A percentile compares a stretch with the other conserved stretches of the same genome.
Evolutionary conservation across 2,797 vertebrate genomes (phyloP).

Genomic region (Rhinogobio ventralis): DNA sequence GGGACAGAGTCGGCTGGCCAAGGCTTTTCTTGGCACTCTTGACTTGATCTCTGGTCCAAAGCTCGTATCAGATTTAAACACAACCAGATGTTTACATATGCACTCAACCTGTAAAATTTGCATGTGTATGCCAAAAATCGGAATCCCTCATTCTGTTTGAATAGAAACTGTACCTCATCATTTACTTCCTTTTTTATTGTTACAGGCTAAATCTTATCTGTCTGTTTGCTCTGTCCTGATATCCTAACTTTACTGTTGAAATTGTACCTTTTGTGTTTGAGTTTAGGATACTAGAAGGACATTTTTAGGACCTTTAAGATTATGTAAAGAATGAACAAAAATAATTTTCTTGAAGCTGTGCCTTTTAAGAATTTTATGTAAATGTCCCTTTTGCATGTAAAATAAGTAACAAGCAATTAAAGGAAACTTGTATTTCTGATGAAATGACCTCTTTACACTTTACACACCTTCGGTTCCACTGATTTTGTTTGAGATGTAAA

Average conservation of each 20-base stretch:
- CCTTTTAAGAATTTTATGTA: neutral
- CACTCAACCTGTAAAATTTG: conserved; percentile 40
- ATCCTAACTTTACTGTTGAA: neutral
- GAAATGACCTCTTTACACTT: neutral
- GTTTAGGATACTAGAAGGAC: neutral
- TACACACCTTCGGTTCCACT: neutral
- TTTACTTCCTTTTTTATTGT: conserved; percentile 12
- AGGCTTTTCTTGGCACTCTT: conserved; percentile 46
- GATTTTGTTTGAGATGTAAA: neutral
- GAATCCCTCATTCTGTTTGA: conserved; percentile 24
- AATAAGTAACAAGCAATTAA: neutral
- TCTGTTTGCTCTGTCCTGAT: neutral
- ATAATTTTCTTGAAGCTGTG: neutral
- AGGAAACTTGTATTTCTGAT: neutral
- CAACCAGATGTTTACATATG: conserved; percentile 60
- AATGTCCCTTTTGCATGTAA: neutral
- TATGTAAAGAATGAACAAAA: neutral
- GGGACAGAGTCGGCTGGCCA: conserved; percentile 21
- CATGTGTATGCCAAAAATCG: neutral
- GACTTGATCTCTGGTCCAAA: conserved; percentile 30
- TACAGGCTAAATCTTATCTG: neutral
- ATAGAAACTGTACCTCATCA: conserved; percentile 2
- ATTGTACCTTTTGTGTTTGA: neutral
- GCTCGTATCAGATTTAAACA: conserved; percentile 56
- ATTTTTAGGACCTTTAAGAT: neutral